A percentile compares a stretch with the other conserved stretches of the same genome.
Conservation (phyloP, 2,113 vertebrate genomes). For the Phalacrocorax brasilianus region DNA sequence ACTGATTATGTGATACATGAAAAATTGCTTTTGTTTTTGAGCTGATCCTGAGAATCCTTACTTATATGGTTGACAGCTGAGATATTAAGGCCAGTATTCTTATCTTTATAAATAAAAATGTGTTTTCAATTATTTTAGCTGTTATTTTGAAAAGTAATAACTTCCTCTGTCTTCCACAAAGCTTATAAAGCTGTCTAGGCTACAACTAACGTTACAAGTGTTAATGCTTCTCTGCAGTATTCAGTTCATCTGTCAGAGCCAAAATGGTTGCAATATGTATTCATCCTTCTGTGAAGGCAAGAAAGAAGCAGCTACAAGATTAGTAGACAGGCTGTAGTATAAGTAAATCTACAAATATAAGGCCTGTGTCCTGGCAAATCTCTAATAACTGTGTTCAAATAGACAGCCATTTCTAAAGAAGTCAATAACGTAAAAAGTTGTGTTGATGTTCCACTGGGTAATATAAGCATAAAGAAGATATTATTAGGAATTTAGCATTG, state of each 20-base stretch:
- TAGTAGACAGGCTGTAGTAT: not conserved
- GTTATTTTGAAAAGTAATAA: not conserved
- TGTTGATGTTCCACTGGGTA: not conserved
- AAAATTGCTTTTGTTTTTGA: not conserved
- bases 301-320: not conserved
- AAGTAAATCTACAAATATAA: not conserved
- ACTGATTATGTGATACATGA: not conserved
- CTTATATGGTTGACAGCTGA: not conserved
- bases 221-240: not conserved
- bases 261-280: not conserved
- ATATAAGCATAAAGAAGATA: not conserved
- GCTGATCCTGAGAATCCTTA: not conserved
- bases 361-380: not conserved
- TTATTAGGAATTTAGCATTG: not conserved
- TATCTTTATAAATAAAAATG: not conserved
- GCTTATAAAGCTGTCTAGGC: not conserved
- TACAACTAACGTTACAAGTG: not conserved
- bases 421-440: rapidly evolving
- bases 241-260: not conserved
- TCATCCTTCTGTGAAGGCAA: not conserved
- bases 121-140: not conserved
- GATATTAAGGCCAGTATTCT: not conserved
- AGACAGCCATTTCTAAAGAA: not conserved
- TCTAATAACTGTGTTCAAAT: not conserved
- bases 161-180: not conserved